These are phyloP conservation scores for Rotaria socialis DNA, from an alignment of 2,888 invertebrate genomes.

Conservation along the genomic window DNA sequence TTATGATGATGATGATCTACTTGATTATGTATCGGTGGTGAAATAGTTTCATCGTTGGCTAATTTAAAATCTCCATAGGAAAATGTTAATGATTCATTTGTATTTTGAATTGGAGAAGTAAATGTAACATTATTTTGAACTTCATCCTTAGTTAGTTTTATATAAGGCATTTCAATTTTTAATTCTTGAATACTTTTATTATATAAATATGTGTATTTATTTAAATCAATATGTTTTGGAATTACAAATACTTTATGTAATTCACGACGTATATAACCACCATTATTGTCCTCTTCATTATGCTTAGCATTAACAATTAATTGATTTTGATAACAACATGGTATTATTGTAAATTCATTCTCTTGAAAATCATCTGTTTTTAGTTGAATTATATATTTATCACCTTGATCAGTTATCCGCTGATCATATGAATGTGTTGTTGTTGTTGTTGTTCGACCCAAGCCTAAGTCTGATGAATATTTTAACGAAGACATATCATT, in stretches of 20 bases:
- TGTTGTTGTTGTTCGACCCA: background rate
- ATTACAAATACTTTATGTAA: constrained; percentile 13
- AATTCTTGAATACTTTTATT: background rate
- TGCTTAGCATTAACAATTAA: constrained; percentile 31
- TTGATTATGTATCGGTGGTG: background rate
- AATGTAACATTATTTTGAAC: background rate
- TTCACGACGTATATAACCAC: constrained; percentile 27
- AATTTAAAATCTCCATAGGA: background rate
- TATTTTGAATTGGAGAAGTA: background rate
- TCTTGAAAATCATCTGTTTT: constrained; percentile 6
- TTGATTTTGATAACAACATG: background rate
- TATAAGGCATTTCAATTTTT: background rate
- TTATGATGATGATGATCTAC: background rate
- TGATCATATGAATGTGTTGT: background rate
- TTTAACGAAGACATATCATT: background rate
- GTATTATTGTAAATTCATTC: background rate
- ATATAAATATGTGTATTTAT: background rate
- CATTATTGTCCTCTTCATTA: background rate
- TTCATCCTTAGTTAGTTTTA: background rate
- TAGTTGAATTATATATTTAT: background rate
- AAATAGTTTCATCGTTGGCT: background rate
- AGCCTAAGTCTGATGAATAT: background rate
- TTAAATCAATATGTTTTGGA: constrained; percentile 20
- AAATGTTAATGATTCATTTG: background rate
- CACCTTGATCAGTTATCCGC: background rate